These are phyloP conservation scores for Tetranychus piercei DNA, from an alignment of 2,888 invertebrate genomes.

Conservation along the genomic window DNA sequence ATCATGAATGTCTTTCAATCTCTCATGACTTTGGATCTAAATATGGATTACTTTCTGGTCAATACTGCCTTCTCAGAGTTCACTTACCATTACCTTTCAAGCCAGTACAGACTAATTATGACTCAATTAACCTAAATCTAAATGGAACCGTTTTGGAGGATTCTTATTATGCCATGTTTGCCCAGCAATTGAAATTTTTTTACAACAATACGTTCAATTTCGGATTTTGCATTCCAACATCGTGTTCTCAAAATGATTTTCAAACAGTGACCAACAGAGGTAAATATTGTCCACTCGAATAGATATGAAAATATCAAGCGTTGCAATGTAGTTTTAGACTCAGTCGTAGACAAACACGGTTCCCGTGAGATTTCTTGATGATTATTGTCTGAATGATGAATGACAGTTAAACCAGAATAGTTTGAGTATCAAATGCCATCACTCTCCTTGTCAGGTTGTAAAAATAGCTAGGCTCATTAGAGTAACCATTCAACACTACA, in stretches of 20 bases:
- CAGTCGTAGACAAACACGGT: background rate
- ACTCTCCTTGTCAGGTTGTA: too few relatives aligned
- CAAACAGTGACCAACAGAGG: background rate
- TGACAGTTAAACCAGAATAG: too few relatives aligned
- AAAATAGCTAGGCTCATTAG: too few relatives aligned
- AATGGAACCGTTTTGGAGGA: conserved; percentile 2
- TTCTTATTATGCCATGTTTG: background rate
- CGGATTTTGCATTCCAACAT: conserved; percentile 9
- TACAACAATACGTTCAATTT: conserved; percentile 8
- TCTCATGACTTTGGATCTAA: background rate
- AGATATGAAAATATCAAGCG: background rate
- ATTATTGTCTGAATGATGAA: too few relatives aligned
- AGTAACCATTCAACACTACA: too few relatives aligned
- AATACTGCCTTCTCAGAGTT: background rate
- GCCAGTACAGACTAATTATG: background rate
- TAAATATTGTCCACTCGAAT: background rate
- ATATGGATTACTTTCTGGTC: background rate
- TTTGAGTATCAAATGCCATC: too few relatives aligned
- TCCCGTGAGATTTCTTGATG: too few relatives aligned
- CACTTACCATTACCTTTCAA: conserved; percentile 1
- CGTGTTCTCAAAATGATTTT: conserved; percentile 2
- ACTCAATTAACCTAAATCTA: background rate
- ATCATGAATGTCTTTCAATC: conserved; percentile 8
- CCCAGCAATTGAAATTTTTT: conserved; percentile 8
- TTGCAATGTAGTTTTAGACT: background rate